Evolutionary conservation across 92 coral and sea anemone species (phyloP).

Genomic region (Isaurus tuberculatus): DNA sequence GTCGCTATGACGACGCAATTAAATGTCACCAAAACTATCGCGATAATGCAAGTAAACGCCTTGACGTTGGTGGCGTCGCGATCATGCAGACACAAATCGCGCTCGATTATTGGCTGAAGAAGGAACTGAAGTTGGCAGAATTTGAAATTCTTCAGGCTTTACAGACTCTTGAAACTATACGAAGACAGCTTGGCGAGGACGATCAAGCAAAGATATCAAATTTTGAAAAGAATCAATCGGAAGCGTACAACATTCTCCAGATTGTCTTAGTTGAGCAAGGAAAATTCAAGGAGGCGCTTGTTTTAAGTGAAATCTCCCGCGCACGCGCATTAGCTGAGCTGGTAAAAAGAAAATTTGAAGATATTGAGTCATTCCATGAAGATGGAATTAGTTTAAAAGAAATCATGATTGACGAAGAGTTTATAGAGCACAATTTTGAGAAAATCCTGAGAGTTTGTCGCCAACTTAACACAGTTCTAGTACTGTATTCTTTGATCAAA

Average conservation of each 20-base stretch:
- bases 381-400: not conserved
- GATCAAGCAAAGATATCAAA: slow-evolving; percentile 70
- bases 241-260: slow-evolving; percentile 67
- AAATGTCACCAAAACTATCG: slow-evolving; percentile 61
- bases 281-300: slow-evolving; percentile 67
- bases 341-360: slow-evolving; percentile 42
- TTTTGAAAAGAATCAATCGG: slow-evolving; percentile 71
- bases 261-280: slow-evolving; percentile 55
- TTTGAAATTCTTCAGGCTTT: slow-evolving; percentile 54
- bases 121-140: slow-evolving; percentile 57
- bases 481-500: slow-evolving; percentile 63
- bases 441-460: slow-evolving; percentile 50
- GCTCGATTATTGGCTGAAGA: slow-evolving; percentile 60
- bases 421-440: slow-evolving; percentile 46
- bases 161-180: slow-evolving; percentile 63
- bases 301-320: slow-evolving; percentile 58
- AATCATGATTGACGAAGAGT: slow-evolving; percentile 27
- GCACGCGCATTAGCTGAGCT: slow-evolving; percentile 64
- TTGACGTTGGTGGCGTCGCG: slow-evolving; percentile 71
- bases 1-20: slow-evolving; percentile 60
- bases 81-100: slow-evolving; percentile 72
- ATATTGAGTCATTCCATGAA: not conserved
- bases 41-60: slow-evolving; percentile 67
- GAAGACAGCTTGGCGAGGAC: slow-evolving; percentile 71
- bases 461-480: slow-evolving; percentile 48